Base-by-base conservation (phyloP, 1,140 invertebrate genomes). In the Liolophura sinensis region DNA sequence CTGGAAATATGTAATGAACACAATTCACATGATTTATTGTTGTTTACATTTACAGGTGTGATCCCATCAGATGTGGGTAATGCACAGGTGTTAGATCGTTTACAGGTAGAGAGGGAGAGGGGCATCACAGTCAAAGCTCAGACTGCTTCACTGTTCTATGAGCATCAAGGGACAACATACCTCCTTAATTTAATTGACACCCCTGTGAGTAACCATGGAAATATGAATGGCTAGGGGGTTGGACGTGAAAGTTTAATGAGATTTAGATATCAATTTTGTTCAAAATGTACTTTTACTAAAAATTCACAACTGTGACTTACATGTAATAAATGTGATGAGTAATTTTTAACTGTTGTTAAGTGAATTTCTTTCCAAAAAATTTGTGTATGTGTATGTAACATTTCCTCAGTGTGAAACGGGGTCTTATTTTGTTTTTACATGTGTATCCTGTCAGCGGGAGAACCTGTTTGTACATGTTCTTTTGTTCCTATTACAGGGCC, bases 81-180 rank as follows among this genome's bases (percentile, higher is more conserved):
- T 86, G 89, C 84, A 86, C 96, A 99, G 88, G 90, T 97, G 51
- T 79, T 98, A 27, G 96, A 98, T 82, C 93, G 92, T 82, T 75
- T 91, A 14, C 88, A 92, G 85, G 96, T 99, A 4, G 97, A 99
- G 86, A 88, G 91, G 76, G 96, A 99, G 83, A 68, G 83, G 78
- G 97, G 97, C 6, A 99, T 99, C 22, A 99, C 97, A 22, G 96
- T 99, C 0, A 99, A 99, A 86, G 97, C 97, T 16, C 96, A 98
- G 78, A 96, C 95, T 22, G 96, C 92, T 18, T 95, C 95, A 1
- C 86, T 99, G 60, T 88, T 93, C 69, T 94, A 98, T 73, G 71
- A 82, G 40, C 76, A 85, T 69, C 73, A 85, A 49, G 84, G 79
- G 22, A 40, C 83, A 64, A 79, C 88, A 50, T 97, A 96, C 86